Conservation (phyloP, 2,113 vertebrate genomes). For the Atherinomorus stipes region DNA sequence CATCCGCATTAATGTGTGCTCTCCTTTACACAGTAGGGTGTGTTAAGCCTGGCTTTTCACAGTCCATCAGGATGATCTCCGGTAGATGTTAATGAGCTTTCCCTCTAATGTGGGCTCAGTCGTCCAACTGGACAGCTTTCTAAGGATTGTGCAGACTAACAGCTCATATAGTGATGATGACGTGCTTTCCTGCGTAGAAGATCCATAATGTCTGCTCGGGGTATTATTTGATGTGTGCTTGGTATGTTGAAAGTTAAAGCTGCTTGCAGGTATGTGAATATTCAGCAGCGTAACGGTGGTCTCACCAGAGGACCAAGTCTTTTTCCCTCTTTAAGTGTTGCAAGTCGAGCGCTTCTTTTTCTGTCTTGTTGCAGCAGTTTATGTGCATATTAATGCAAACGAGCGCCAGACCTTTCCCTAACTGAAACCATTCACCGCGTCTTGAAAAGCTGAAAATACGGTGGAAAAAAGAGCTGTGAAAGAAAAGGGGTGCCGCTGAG, state of each 20-base stretch:
- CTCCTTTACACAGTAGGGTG: slow-evolving; percentile 64
- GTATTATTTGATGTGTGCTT: not conserved
- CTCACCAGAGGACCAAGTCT: too few relatives aligned
- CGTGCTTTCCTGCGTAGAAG: slow-evolving; percentile 31
- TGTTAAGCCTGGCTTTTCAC: slow-evolving; percentile 78
- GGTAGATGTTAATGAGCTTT: slow-evolving; percentile 76
- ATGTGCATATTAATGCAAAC: too few relatives aligned
- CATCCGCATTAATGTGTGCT: slow-evolving; percentile 47
- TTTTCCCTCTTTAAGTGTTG: too few relatives aligned
- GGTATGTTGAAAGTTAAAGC: not conserved
- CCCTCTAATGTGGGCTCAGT: slow-evolving; percentile 66
- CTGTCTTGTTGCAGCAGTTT: too few relatives aligned
- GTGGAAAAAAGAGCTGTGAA: too few relatives aligned
- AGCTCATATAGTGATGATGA: slow-evolving; percentile 22
- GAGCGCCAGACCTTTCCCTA: too few relatives aligned
- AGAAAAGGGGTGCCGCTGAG: too few relatives aligned
- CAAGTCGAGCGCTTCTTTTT: too few relatives aligned
- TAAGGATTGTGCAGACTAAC: slow-evolving; percentile 57
- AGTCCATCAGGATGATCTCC: slow-evolving; percentile 75
- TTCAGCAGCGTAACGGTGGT: not conserved
- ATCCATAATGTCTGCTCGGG: slow-evolving; percentile 15
- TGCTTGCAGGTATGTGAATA: not conserved
- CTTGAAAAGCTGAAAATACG: slow-evolving; percentile 63
- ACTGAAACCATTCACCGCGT: too few relatives aligned
- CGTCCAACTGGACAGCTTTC: slow-evolving; percentile 73